These are phyloP conservation scores for Leptosomus discolor DNA, from an alignment of 2,113 vertebrate genomes.

Conservation along the genomic window DNA sequence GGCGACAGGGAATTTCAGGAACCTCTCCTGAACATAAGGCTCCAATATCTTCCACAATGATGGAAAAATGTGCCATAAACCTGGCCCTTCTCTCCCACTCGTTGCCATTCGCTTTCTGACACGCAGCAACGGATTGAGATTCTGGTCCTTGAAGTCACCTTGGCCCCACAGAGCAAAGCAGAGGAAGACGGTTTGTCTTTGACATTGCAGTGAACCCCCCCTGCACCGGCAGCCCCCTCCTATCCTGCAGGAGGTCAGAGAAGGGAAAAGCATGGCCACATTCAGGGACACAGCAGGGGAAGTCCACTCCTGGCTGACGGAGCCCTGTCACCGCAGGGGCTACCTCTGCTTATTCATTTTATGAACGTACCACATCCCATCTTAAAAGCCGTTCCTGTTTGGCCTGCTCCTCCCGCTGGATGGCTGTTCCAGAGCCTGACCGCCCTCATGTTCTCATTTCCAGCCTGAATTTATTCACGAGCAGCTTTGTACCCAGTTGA, in stretches of 20 bases:
- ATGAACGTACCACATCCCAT: background rate
- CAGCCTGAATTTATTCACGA: background rate
- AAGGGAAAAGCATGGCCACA: background rate
- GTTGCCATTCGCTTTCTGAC: background rate
- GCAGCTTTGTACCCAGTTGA: background rate
- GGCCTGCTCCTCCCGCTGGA: background rate
- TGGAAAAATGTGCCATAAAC: background rate
- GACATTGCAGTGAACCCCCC: background rate
- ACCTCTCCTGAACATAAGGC: background rate
- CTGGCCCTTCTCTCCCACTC: background rate
- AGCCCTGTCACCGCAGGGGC: background rate
- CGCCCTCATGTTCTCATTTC: background rate
- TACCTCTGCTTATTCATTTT: background rate
- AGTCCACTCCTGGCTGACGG: background rate
- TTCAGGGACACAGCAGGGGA: background rate
- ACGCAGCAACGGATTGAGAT: background rate
- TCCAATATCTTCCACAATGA: background rate
- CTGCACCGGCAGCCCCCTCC: background rate
- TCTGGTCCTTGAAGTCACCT: background rate
- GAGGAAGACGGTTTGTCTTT: background rate
- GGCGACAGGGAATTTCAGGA: background rate
- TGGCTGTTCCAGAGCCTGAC: background rate
- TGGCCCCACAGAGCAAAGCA: background rate
- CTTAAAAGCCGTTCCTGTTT: background rate
- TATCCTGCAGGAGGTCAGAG: background rate